These are phyloP conservation scores for Brienomyrus brachyistius DNA, from an alignment of 2,113 vertebrate species.

Conservation along the genomic window DNA sequence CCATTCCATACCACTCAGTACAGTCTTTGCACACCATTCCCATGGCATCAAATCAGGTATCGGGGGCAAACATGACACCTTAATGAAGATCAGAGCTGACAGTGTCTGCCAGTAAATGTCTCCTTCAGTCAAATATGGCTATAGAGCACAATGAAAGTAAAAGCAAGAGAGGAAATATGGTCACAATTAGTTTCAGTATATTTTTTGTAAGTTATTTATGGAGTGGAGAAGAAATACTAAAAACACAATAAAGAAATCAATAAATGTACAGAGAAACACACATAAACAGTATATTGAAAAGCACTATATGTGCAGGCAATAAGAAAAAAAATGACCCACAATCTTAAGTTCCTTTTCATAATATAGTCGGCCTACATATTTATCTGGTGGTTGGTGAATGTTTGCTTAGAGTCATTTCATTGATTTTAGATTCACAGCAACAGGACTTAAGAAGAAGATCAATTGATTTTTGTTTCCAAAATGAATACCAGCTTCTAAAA, in stretches of 20 bases:
- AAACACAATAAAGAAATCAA: not conserved
- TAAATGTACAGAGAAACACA: not conserved
- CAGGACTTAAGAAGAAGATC: not conserved
- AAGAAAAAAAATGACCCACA: not conserved
- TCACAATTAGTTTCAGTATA: not conserved
- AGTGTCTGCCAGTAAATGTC: slow-evolving; percentile 11
- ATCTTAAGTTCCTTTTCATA: not conserved
- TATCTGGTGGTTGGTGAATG: not conserved
- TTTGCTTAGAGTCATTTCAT: not conserved
- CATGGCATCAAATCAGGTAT: not conserved
- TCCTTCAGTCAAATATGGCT: not conserved
- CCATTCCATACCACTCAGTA: not conserved
- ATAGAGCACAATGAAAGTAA: not conserved
- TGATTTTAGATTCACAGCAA: not conserved
- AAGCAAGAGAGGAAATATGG: not conserved
- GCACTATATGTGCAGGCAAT: not conserved
- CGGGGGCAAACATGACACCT: not conserved
- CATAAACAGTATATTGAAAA: not conserved
- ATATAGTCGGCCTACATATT: not conserved
- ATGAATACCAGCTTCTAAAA: not conserved
- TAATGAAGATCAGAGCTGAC: slow-evolving; percentile 12
- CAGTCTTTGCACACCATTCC: not conserved
- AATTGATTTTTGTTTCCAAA: not conserved
- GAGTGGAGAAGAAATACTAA: not conserved
- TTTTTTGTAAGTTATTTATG: not conserved